phyloP scores from a whole-genome alignment of 2,113 vertebrate species.

The Trogon melanurus region DNA sequence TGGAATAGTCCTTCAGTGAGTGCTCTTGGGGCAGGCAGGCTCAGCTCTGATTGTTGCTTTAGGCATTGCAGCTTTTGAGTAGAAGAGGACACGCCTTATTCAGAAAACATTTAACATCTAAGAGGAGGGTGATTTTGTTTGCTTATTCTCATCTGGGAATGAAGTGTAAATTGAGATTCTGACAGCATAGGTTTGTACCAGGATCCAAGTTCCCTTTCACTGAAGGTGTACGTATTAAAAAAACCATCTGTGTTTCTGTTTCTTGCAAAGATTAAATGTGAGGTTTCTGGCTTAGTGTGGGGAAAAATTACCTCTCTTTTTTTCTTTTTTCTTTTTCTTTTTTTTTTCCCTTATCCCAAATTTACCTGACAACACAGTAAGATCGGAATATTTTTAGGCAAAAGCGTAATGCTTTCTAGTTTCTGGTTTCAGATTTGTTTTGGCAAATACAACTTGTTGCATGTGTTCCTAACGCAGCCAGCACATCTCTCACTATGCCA shows the following conservation, averaged over 20 bases:
- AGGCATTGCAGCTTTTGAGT: background rate
- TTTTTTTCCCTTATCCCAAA: background rate
- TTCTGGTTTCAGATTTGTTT: background rate
- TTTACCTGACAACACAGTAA: background rate
- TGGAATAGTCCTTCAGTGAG: background rate
- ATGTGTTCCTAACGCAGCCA: background rate
- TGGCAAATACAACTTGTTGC: background rate
- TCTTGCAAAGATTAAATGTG: background rate
- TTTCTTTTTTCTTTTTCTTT: accelerated
- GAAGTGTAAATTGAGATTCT: background rate
- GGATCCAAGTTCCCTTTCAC: background rate
- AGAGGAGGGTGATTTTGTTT: background rate
- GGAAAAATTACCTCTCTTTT: background rate
- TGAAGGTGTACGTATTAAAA: background rate
- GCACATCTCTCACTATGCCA: background rate
- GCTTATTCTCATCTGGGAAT: background rate
- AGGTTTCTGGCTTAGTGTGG: background rate
- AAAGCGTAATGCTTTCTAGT: background rate
- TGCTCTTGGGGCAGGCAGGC: background rate
- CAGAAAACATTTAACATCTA: background rate
- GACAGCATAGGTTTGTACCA: accelerated
- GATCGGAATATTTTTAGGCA: background rate
- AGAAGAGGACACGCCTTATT: background rate
- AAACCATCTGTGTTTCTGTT: background rate
- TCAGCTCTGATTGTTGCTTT: background rate